Percentiles rank a stretch among this genome's conserved stretches.
These are phyloP conservation scores for Gonatopus flavifemur DNA, from an alignment of 1,140 invertebrate genomes.

Conservation along the genomic window DNA sequence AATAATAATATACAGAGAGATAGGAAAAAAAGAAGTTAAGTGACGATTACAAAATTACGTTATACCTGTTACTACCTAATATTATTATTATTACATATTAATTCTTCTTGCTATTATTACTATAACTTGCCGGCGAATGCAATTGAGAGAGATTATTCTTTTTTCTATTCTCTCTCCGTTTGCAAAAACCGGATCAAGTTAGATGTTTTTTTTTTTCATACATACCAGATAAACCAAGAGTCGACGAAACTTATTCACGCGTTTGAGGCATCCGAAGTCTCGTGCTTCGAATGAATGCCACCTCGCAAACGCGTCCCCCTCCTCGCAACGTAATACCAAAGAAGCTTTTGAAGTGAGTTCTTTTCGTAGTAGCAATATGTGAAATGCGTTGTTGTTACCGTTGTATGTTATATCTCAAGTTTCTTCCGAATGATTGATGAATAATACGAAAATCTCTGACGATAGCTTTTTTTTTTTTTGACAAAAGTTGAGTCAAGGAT, in stretches of 20 bases:
- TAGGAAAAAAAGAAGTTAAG: no score
- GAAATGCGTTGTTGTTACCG: conserved; percentile 25
- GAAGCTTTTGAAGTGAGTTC: conserved; percentile 49
- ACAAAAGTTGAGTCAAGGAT: no score
- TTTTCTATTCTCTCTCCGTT: conserved; percentile 18
- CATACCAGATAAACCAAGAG: background rate
- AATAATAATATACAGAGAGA: conserved; percentile 50
- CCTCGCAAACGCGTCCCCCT: conserved; percentile 22
- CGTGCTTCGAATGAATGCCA: no score
- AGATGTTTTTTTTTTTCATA: conserved; percentile 23
- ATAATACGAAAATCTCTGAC: no score
- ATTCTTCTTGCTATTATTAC: no score
- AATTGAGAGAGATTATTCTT: conserved; percentile 18
- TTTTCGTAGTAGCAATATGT: conserved; percentile 44
- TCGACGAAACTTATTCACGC: conserved; percentile 23
- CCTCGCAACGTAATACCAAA: conserved; percentile 49
- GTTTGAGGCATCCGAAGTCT: no score
- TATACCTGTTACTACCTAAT: conserved; percentile 47
- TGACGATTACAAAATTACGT: conserved; percentile 51
- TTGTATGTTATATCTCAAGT: conserved; percentile 30
- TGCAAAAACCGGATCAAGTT: conserved; percentile 17
- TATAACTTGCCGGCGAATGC: no score
- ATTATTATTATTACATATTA: no score
- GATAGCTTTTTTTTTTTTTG: no score
- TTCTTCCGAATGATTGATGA: no score